Evolutionary conservation across 1,140 invertebrate genomes (phyloP), one percentile per base, ranked within the genome.

Genomic region (Drosophila auraria): DNA sequence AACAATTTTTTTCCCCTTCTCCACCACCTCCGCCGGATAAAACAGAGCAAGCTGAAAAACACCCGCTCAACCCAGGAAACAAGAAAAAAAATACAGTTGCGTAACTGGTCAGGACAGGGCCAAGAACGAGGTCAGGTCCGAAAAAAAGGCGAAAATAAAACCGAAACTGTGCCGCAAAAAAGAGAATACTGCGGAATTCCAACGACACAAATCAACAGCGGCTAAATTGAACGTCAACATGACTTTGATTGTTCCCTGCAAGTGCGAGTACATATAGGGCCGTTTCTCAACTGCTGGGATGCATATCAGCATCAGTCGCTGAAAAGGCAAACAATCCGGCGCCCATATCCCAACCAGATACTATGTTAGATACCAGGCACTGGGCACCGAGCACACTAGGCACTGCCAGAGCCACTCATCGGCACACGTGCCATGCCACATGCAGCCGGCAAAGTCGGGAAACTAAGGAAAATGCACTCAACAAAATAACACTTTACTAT

Each of bases 201-300:
- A 47, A 63, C 80, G 80, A 87, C 83, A 87, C 83, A 87, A 87
- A 87, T 87, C 83, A 87, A 83, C 83, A 80, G 80, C 83, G 64
- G 58, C 83, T 64, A 87, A 87, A 87, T 87, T 87, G 83, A 83
- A 87, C 83, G 83, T 87, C 83, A 87, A 87, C 83, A 87, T 87
- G 77, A 70, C 80, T 87, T 87, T 87, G 83, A 87, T 87, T 87
- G 83, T 79, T 80, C 56, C 49, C 58, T 61, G 66, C 50, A 69
- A 65, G 62, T 71, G 62, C 59, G 72, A 66, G 65, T 56, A 49
- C 47, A 50, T 58, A 49, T 51, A 50, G 54, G 56, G 47, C 2
- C 54, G 33, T 57, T 57, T 14, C 54, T 57, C 54, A 38, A 17
- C 53, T 40, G 54, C 54, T 40, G 54, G 53, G 53, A 71, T 78